These are phyloP conservation scores for Gymnoscelis rufifasciata DNA, from an alignment of 2,888 invertebrate species.

Conservation along the genomic window DNA sequence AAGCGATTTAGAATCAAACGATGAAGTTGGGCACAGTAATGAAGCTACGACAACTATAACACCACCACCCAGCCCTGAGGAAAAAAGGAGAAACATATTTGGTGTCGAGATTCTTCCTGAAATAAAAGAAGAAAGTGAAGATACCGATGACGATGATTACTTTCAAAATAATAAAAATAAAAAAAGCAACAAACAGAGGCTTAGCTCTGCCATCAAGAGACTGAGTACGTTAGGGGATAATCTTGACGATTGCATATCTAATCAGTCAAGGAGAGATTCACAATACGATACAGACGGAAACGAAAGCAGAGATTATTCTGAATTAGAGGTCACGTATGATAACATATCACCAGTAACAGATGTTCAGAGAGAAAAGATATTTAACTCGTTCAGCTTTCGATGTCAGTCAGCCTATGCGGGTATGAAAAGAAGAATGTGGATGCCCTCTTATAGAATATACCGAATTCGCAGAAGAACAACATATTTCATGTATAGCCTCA, in stretches of 20 bases:
- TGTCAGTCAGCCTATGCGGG: conserved; percentile 63
- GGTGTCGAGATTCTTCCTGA: conserved; percentile 76
- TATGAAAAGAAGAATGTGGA: conserved; percentile 56
- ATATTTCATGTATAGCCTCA: conserved; percentile 57
- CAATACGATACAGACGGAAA: conserved; percentile 42
- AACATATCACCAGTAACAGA: conserved; percentile 66
- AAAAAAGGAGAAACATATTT: conserved; percentile 67
- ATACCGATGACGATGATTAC: conserved; percentile 45
- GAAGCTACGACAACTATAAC: conserved; percentile 54
- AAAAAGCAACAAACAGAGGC: conserved; percentile 50
- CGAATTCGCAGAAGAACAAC: conserved; percentile 54
- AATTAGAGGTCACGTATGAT: conserved; percentile 66
- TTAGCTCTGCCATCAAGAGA: conserved; percentile 71
- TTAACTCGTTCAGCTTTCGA: conserved; percentile 66
- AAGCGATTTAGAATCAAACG: conserved; percentile 46
- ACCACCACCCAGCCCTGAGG: conserved; percentile 69
- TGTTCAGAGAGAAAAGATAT: conserved; percentile 64
- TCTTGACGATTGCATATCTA: conserved; percentile 69
- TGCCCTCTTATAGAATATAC: conserved; percentile 68
- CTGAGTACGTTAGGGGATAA: conserved; percentile 73
- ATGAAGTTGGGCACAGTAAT: conserved; percentile 37
- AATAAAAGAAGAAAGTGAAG: conserved; percentile 75
- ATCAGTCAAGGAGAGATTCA: conserved; percentile 63
- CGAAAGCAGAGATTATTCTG: conserved; percentile 53
- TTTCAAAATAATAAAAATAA: conserved; percentile 34